Percentiles rank a stretch among this genome's conserved stretches.
phyloP scores from a whole-genome alignment of 2,797 vertebrate genomes.

The Eulemur rubriventer region DNA sequence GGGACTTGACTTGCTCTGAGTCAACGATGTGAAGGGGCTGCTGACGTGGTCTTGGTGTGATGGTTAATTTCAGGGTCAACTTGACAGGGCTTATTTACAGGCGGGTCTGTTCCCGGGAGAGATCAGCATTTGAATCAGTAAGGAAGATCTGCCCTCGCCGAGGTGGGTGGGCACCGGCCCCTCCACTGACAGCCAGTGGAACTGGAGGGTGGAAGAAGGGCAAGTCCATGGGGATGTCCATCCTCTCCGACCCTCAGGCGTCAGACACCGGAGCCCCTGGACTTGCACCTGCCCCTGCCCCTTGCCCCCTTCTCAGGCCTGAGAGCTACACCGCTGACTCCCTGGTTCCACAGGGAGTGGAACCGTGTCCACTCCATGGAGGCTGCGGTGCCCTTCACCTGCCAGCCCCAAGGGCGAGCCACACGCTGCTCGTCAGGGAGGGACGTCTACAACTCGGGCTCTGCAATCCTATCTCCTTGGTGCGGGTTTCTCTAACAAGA shows the following conservation, averaged over 20 bases:
- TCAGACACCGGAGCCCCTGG: not conserved
- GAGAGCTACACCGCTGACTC: not conserved
- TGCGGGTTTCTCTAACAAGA: not conserved
- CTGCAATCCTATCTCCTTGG: accelerated
- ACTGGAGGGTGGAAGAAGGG: not conserved
- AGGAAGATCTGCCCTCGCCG: not conserved
- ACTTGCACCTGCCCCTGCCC: not conserved
- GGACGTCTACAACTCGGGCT: accelerated
- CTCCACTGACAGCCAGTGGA: not conserved
- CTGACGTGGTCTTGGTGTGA: not conserved
- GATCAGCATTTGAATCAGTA: not conserved
- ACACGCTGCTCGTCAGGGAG: accelerated
- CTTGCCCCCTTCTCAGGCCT: not conserved
- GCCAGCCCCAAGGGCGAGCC: not conserved
- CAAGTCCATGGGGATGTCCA: accelerated
- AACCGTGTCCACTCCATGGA: too few relatives aligned
- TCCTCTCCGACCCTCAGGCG: not conserved
- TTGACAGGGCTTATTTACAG: not conserved
- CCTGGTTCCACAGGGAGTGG: too few relatives aligned
- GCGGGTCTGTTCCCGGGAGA: not conserved
- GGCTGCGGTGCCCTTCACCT: not conserved
- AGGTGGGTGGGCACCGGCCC: not conserved
- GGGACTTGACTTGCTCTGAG: not conserved
- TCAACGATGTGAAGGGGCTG: too few relatives aligned
- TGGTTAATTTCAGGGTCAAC: not conserved